Evolutionary conservation across 2,797 vertebrate species (phyloP).

Genomic region (Pipistrellus kuhlii): DNA sequence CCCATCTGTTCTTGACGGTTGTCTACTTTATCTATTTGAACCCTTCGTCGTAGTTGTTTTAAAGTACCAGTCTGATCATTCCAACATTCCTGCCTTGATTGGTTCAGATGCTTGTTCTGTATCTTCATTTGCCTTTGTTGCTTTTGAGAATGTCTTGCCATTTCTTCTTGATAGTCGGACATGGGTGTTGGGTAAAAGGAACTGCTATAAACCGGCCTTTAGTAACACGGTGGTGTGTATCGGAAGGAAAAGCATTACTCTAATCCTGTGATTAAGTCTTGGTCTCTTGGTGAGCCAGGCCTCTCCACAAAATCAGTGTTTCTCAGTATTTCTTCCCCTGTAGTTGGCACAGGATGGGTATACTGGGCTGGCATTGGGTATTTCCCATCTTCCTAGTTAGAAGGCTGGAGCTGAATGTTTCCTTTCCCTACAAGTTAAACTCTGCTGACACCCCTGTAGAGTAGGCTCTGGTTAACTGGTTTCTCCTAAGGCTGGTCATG

Average conservation of each 20-base stretch:
- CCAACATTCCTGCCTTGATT: background rate
- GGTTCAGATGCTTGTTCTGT: background rate
- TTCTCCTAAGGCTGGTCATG: background rate
- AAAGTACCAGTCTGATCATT: background rate
- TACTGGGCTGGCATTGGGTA: background rate
- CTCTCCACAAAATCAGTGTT: background rate
- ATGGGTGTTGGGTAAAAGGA: background rate
- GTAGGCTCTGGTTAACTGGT: background rate
- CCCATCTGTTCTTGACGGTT: background rate
- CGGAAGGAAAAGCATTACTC: background rate
- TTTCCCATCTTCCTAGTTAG: background rate
- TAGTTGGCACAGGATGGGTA: background rate
- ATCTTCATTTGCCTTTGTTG: background rate
- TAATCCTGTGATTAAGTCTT: background rate
- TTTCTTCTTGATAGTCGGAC: background rate
- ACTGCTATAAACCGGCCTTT: background rate
- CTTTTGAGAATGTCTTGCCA: background rate
- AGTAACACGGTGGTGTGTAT: background rate
- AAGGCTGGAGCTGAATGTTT: background rate
- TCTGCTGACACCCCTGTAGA: background rate
- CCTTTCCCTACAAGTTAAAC: background rate
- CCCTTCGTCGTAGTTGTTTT: background rate
- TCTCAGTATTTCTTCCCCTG: background rate
- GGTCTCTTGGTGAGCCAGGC: background rate
- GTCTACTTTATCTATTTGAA: background rate